A percentile compares a stretch with the other conserved stretches of the same genome.
Evolutionary conservation across 1,140 invertebrate genomes (phyloP).

Genomic region (Amyelois transitella): DNA sequence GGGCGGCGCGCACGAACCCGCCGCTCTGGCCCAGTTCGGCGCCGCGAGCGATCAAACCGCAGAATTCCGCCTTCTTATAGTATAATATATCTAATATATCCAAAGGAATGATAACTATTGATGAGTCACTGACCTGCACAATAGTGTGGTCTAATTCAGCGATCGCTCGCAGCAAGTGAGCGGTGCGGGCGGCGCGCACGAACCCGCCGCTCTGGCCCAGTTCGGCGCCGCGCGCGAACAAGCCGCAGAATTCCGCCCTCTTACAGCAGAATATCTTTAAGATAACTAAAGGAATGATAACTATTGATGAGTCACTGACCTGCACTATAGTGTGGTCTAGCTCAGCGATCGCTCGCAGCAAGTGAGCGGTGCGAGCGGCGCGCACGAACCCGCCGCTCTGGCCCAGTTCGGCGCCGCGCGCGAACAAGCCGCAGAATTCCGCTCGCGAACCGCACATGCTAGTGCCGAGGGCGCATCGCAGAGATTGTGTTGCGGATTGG

Average conservation of each 20-base stretch:
- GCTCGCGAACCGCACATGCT: slow-evolving; percentile 45
- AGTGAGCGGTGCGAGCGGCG: slow-evolving; percentile 47
- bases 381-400: slow-evolving; percentile 47
- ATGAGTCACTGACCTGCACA: no score
- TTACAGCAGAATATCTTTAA: not conserved
- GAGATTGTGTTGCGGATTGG: slow-evolving; percentile 35
- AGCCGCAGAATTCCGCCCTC: not conserved
- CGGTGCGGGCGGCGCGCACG: no score
- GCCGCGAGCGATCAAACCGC: not conserved
- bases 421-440: slow-evolving; percentile 60
- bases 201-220: no score
- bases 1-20: no score
- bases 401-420: slow-evolving; percentile 37
- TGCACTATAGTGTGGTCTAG: slow-evolving; percentile 55
- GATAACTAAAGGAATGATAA: not conserved
- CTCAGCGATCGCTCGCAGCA: slow-evolving; percentile 46
- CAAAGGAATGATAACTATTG: not conserved
- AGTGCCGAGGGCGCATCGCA: slow-evolving; percentile 43
- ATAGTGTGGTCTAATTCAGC: slow-evolving; percentile 56
- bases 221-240: not conserved
- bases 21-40: not conserved
- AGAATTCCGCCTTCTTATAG: not conserved
- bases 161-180: slow-evolving; percentile 42
- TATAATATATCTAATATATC: not conserved
- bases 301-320: slow-evolving; percentile 21